These are phyloP conservation scores for Drosophila bocqueti DNA, from an alignment of 1,140 invertebrate genomes.

Conservation along the genomic window DNA sequence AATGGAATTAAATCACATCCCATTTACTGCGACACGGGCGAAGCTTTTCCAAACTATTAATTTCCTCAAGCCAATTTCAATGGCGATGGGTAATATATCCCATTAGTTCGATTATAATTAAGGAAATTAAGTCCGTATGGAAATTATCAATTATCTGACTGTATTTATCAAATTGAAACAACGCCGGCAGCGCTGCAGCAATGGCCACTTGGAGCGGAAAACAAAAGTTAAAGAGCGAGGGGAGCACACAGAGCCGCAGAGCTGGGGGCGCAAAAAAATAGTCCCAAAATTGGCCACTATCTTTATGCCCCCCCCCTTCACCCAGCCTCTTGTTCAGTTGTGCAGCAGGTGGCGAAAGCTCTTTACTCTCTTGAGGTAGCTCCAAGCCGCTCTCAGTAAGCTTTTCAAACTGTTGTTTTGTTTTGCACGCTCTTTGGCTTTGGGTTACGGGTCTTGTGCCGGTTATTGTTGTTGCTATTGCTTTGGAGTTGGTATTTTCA, in stretches of 20 bases:
- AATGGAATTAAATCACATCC: too few relatives aligned
- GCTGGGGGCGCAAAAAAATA: slow-evolving; percentile 8
- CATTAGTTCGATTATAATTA: slow-evolving; percentile 18
- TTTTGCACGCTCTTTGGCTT: slow-evolving; percentile 31
- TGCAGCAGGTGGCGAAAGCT: slow-evolving; percentile 73
- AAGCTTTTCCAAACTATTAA: slow-evolving; percentile 6
- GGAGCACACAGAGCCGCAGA: slow-evolving; percentile 9
- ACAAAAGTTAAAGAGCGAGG: slow-evolving; percentile 22
- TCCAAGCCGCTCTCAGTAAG: slow-evolving; percentile 23
- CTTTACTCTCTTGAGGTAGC: slow-evolving; percentile 6
- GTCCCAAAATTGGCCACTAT: slow-evolving; percentile 36
- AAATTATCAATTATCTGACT: slow-evolving; percentile 14
- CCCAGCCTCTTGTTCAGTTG: slow-evolving; percentile 27
- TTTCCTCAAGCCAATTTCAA: not conserved
- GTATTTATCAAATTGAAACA: slow-evolving; percentile 14
- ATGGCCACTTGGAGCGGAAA: slow-evolving; percentile 19
- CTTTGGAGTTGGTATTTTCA: slow-evolving; percentile 55
- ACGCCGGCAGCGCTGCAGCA: slow-evolving; percentile 5
- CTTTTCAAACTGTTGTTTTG: slow-evolving; percentile 66
- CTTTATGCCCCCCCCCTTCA: not conserved
- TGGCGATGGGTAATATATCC: slow-evolving; percentile 6
- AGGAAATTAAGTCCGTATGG: slow-evolving; percentile 16
- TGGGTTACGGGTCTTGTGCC: slow-evolving; percentile 60
- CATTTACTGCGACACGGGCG: not conserved
- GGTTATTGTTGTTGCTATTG: slow-evolving; percentile 70